phyloP scores from a whole-genome alignment of 2,888 invertebrate genomes.

The Globia sparganii region DNA sequence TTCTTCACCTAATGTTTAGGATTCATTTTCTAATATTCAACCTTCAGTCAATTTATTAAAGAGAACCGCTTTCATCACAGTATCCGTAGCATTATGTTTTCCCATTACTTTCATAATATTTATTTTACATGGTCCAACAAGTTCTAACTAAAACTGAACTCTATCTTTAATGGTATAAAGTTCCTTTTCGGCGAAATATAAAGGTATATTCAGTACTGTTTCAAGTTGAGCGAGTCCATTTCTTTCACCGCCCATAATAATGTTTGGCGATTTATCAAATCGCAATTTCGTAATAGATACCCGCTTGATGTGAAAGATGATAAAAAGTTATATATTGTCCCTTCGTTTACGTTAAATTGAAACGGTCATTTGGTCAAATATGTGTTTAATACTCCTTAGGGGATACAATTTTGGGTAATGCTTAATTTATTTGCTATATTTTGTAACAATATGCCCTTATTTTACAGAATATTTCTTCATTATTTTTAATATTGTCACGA shows the following conservation, averaged over 20 bases:
- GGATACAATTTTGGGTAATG: background rate
- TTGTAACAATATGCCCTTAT: conserved; percentile 1
- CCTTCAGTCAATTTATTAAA: conserved; percentile 82
- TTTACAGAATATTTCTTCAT: background rate
- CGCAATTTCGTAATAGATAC: conserved; percentile 90
- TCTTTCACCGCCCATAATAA: conserved; percentile 89
- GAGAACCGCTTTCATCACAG: conserved; percentile 82
- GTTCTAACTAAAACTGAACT: conserved; percentile 66
- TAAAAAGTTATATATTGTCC: conserved; percentile 81
- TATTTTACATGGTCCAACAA: conserved; percentile 74
- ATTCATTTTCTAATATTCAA: conserved; percentile 69
- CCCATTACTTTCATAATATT: conserved; percentile 84
- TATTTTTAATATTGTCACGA: background rate
- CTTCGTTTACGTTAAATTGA: conserved; percentile 61
- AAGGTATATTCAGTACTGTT: conserved; percentile 76
- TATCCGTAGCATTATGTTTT: conserved; percentile 83
- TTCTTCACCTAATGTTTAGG: conserved; percentile 16
- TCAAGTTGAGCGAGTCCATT: conserved; percentile 87
- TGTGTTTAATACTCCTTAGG: conserved; percentile 25
- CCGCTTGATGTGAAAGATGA: conserved; percentile 85
- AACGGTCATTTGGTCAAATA: conserved; percentile 56
- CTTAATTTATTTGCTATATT: conserved; percentile 15
- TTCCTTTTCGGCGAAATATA: conserved; percentile 65
- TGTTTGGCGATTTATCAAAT: conserved; percentile 90
- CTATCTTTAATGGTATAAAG: conserved; percentile 69